A percentile compares a stretch with the other conserved stretches of the same genome.
These are phyloP conservation scores for Stegodyphus mimosarum DNA, from an alignment of 1,140 invertebrate genomes.

Conservation along the genomic window DNA sequence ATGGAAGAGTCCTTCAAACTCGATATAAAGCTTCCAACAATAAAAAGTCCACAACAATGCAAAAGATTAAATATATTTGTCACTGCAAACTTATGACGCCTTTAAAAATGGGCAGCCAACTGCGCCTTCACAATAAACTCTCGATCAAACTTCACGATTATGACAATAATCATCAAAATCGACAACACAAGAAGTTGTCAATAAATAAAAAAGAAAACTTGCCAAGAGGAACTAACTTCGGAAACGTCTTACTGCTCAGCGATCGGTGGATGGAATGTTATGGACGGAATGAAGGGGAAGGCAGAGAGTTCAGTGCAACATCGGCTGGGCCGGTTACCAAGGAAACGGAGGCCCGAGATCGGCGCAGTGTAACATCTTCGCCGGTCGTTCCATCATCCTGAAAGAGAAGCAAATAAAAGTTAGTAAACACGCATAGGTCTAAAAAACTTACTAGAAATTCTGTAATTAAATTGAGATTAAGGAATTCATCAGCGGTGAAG, in stretches of 20 bases:
- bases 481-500: neutral
- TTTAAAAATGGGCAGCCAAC: neutral
- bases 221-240: neutral
- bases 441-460: neutral
- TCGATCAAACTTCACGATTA: neutral
- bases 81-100: neutral
- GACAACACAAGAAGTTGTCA: neutral
- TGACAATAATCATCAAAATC: too few relatives aligned
- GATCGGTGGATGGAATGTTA: conserved; percentile 43
- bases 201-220: neutral
- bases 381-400: conserved; percentile 33
- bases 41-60: too few relatives aligned
- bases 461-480: neutral
- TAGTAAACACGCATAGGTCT: conserved; percentile 6
- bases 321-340: conserved; percentile 9
- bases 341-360: conserved; percentile 13
- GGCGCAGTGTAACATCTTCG: neutral
- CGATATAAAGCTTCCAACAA: too few relatives aligned
- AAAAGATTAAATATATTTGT: neutral
- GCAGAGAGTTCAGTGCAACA: neutral
- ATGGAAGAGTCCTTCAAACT: too few relatives aligned
- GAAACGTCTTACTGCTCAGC: neutral
- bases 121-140: neutral
- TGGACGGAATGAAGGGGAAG: conserved; percentile 30
- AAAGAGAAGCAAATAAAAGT: conserved; percentile 27